Conservation (phyloP, 1,140 invertebrate genomes). For the Drosophila nikananu region DNA sequence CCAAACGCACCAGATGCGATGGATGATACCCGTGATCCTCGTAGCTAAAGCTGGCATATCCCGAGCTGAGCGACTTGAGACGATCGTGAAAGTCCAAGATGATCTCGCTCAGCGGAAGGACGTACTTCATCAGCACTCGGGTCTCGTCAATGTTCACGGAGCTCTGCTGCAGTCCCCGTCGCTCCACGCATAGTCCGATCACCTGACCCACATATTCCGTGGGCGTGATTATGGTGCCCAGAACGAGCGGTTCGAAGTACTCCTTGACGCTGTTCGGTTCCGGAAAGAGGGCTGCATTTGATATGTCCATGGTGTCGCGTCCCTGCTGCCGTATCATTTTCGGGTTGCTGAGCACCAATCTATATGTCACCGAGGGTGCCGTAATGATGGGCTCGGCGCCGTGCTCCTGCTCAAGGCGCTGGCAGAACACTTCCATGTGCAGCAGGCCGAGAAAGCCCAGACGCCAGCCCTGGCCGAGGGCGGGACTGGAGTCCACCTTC, state of each 20-base stretch:
- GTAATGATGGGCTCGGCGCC: conserved; percentile 95
- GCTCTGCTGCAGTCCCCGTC: conserved; percentile 91
- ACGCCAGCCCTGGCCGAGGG: conserved; percentile 97
- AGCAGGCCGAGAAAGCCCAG: conserved; percentile 97
- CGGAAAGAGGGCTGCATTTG: conserved; percentile 94
- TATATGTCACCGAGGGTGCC: conserved; percentile 97
- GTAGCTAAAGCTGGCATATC: conserved; percentile 99
- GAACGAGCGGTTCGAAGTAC: conserved; percentile 95
- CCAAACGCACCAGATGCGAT: conserved; percentile 88
- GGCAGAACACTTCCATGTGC: conserved; percentile 98
- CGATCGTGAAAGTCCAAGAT: conserved; percentile 97
- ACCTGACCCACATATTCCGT: conserved; percentile 90
- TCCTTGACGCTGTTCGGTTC: conserved; percentile 89
- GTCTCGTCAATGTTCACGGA: conserved; percentile 93
- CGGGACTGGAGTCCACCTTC: conserved; percentile 92
- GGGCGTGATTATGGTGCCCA: conserved; percentile 95
- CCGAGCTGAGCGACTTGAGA: conserved; percentile 95
- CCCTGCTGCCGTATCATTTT: conserved; percentile 89
- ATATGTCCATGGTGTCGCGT: conserved; percentile 90
- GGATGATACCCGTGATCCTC: conserved; percentile 94
- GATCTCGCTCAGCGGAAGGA: conserved; percentile 96
- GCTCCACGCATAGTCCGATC: conserved; percentile 91
- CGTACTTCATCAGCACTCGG: conserved; percentile 92
- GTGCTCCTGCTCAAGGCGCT: conserved; percentile 97
- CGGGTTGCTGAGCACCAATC: conserved; percentile 89